A percentile compares a stretch with the other conserved stretches of the same genome.
phyloP scores from a whole-genome alignment of 2,888 invertebrate genomes.

The Microplitis manilae region DNA sequence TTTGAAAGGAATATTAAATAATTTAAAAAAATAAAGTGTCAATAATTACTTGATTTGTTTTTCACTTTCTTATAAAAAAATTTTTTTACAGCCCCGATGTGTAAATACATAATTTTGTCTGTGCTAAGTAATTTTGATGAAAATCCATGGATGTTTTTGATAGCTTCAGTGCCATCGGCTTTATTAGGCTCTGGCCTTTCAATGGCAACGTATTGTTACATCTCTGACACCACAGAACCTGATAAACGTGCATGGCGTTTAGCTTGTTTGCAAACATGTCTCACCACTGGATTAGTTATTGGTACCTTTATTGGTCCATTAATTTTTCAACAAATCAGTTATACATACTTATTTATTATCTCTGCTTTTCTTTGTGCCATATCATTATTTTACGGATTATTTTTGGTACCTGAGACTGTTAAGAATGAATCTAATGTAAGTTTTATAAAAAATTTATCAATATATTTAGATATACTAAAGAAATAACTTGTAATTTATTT shows the following conservation, averaged over 20 bases:
- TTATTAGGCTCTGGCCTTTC: conserved; percentile 57
- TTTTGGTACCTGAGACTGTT: conserved; percentile 75
- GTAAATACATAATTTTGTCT: conserved; percentile 54
- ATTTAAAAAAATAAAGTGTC: no score
- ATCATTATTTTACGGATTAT: conserved; percentile 72
- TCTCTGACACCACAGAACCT: conserved; percentile 78
- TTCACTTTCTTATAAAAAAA: not conserved
- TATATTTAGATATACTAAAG: not conserved
- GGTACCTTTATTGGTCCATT: conserved; percentile 78
- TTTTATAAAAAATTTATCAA: not conserved
- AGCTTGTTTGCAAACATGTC: conserved; percentile 74
- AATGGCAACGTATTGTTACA: conserved; percentile 74
- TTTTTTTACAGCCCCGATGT: conserved; percentile 49
- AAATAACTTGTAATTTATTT: not conserved
- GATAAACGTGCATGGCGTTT: conserved; percentile 74
- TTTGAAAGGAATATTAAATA: no score
- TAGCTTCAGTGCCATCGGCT: conserved; percentile 58
- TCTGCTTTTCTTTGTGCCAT: conserved; percentile 71
- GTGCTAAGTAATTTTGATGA: conserved; percentile 55
- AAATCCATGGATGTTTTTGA: conserved; percentile 59
- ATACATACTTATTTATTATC: conserved; percentile 73
- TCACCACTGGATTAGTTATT: conserved; percentile 77
- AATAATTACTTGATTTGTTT: no score
- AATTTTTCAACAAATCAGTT: conserved; percentile 74
- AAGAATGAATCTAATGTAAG: conserved; percentile 52